Base-by-base conservation (phyloP, 2,888 invertebrate genomes). In the Eupithecia subfuscata region DNA sequence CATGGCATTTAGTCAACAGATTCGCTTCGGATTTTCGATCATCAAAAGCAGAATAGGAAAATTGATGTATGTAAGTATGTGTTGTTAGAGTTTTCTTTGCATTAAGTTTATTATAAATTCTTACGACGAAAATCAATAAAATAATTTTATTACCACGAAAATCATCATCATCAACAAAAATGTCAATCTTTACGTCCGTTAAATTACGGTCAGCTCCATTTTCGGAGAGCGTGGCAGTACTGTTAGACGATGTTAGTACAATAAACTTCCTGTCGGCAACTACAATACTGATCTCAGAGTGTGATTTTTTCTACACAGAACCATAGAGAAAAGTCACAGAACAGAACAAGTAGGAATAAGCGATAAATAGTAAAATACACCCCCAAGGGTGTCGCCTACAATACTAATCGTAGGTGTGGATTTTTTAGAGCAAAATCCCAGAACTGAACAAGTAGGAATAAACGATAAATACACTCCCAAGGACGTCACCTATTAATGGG, bases 191-290 rank as follows among this genome's bases (percentile, higher is more conserved):
- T 22, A 34, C 64, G 34, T 64, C 34, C 34, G 64, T 64, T 34
- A 34, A 18, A 34, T 64, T 4, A 18, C 34, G 16, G 30, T 34
- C 64, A 34, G 8, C 64, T 0, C 16, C 34, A 34, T 18, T 64
- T 34, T 64, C 18, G 18, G 16, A 34, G 16, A 8, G 14, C 12
- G 18, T 64, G 64, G 34, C 64, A 64, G 16, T 1, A 9, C 34
- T 64, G 30, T 22, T 18, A 34, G 30, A 34, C 64, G 64, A 9
- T 34, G 64, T 34, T 34, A 30, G 34, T 64, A 64, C 8, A 56
- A 12, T 63, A 64, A 64, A 64, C 64, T 64, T 64, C 64, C 64
- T 18, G 34, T 64, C 43, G 69, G 34, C 56, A 48, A 70, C 64
- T 68, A 69, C 34, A 45, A 45, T 65, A 43, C 64, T 56, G 60